A percentile compares a stretch with the other conserved stretches of the same genome.
Evolutionary conservation across 2,797 vertebrate species (phyloP).

Genomic region (Anas flavirostris): DNA sequence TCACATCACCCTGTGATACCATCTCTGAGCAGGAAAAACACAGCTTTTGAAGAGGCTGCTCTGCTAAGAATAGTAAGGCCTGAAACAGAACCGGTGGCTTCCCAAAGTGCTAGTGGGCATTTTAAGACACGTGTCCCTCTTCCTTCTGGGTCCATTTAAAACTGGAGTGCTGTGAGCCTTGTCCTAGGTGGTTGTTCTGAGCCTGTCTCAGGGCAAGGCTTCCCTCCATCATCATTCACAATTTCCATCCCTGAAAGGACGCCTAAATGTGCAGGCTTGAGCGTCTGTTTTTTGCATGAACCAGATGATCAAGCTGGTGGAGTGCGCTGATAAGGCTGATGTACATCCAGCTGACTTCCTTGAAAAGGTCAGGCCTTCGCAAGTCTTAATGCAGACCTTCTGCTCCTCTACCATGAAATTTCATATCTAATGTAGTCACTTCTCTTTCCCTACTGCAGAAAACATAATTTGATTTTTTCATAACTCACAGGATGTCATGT

Average conservation of each 20-base stretch:
- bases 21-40: neutral
- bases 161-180: neutral
- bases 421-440: neutral
- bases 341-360: neutral
- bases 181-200: neutral
- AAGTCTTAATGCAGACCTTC: neutral
- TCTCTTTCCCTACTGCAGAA: neutral
- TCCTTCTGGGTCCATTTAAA: neutral
- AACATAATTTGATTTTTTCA: neutral
- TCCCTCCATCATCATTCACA: neutral
- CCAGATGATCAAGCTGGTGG: neutral
- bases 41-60: neutral
- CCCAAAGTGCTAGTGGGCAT: accelerated
- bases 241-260: neutral
- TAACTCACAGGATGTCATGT: neutral
- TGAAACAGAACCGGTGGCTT: neutral
- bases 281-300: neutral
- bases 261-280: accelerated
- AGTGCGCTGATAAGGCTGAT: neutral
- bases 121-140: neutral
- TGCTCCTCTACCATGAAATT: neutral
- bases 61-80: neutral
- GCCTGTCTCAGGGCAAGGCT: neutral
- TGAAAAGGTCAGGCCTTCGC: neutral
- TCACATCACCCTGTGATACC: neutral